These are phyloP conservation scores for Dasysyrphus tricinctus DNA, from an alignment of 2,888 invertebrate species.

Conservation along the genomic window DNA sequence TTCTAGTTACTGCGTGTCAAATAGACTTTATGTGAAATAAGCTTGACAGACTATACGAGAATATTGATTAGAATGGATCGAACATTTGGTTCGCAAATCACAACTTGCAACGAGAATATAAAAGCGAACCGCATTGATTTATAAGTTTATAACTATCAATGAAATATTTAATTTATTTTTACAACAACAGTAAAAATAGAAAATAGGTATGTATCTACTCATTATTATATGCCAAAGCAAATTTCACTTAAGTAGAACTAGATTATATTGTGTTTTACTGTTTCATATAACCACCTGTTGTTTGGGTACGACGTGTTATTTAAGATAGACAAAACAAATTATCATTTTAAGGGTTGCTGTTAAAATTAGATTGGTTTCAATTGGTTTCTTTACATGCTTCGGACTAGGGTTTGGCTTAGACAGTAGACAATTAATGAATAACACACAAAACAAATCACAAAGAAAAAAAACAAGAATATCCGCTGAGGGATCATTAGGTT, in stretches of 20 bases:
- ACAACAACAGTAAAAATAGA: neutral
- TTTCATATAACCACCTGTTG: neutral
- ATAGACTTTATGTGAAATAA: neutral
- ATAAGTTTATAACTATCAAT: neutral
- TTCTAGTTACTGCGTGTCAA: neutral
- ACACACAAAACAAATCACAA: too few relatives aligned
- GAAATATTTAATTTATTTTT: neutral
- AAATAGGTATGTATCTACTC: neutral
- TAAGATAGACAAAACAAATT: too few relatives aligned
- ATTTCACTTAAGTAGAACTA: neutral
- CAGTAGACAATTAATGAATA: too few relatives aligned
- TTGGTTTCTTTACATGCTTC: too few relatives aligned
- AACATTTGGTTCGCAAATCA: conserved; percentile 21
- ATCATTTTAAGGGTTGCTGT: neutral
- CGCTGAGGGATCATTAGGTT: too few relatives aligned
- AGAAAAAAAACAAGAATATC: too few relatives aligned
- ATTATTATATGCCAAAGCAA: neutral
- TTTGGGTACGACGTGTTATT: neutral
- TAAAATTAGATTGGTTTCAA: neutral
- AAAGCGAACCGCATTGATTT: conserved; percentile 13
- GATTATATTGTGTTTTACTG: neutral
- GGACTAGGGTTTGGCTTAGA: too few relatives aligned
- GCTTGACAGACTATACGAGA: neutral
- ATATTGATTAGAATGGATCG: conserved; percentile 14
- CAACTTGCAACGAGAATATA: neutral